Base-by-base conservation (phyloP, 2,113 vertebrate species). In the Pelobates fuscus region DNA sequence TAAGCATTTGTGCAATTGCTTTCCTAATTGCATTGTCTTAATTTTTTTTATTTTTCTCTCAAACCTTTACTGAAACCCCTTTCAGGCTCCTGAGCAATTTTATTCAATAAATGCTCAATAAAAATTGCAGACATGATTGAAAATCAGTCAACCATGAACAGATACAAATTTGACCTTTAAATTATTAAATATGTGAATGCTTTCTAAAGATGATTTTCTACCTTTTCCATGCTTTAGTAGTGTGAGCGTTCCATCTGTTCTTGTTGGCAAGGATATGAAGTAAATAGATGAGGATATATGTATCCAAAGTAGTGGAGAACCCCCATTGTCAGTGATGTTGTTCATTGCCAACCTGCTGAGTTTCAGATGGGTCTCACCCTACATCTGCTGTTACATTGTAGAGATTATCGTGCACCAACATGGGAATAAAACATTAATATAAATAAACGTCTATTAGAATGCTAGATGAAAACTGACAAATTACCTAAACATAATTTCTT, bases 91-190 rank as follows among this genome's bases (percentile, higher is more conserved):
- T 44, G 17, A 29, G n/a, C 37, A 55, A 30, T 58, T 46, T 37
- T 41, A 27, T 66, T 37, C 24, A 8, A 37, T 67, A 67, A 43
- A 20, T 76, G 65, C 41, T 67, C 55, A 52, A 52, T 67, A 46
- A 68, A 58, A 52, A 60, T 23, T 52, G 24, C 12, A 67, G 26
- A 59, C 18, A 29, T 46, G 41, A 52, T 61, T 68, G 65, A 76
- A 76, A 76, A 68, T 68, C 64, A 76, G 18, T 68, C 65, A 67
- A 30, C 64, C 44, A 68, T 77, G 57, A 67, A 77, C 11, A 77
- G 65, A 68, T 49, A 76, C 73, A 67, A 68, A 76, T 77, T 77
- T 68, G 65, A 77, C 73, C 73, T 77, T 61, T 77, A 67, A 77
- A 77, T 77, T 77, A 77, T 77, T 77, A 68, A 77, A 61, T 61